Percentiles rank a stretch among this genome's conserved stretches.
Evolutionary conservation across 2,797 vertebrate species (phyloP).

Genomic region (Tolypeutes matacus): DNA sequence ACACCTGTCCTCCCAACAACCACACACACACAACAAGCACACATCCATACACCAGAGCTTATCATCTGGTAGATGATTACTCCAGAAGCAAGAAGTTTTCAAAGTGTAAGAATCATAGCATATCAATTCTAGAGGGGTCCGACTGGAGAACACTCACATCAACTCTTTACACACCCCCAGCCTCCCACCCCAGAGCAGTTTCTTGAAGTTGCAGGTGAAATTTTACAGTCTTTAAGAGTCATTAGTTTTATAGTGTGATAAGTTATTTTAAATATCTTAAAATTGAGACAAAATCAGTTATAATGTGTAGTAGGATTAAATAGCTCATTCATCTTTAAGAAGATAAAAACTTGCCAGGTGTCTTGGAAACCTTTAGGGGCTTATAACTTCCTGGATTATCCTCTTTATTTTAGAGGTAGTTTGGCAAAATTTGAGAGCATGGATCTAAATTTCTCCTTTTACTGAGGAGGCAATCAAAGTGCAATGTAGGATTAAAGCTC

Average conservation of each 20-base stretch:
- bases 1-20: neutral
- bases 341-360: slow-evolving; percentile 10
- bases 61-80: neutral
- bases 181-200: neutral
- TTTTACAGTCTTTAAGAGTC: neutral
- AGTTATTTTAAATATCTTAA: slow-evolving; percentile 50
- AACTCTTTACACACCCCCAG: neutral
- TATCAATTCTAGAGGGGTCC: neutral
- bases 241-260: neutral
- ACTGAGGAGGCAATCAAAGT: neutral
- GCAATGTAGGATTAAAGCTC: neutral
- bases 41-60: neutral
- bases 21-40: neutral
- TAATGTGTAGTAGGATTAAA: slow-evolving; percentile 31
- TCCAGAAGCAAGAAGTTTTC: slow-evolving; percentile 4
- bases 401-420: neutral
- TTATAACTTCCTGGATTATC: neutral
- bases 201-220: slow-evolving; percentile 15
- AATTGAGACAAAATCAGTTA: neutral
- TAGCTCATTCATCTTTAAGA: neutral
- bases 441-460: slow-evolving; percentile 9
- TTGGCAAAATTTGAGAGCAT: neutral
- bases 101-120: neutral
- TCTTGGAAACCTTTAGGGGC: neutral
- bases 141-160: neutral